Base-by-base conservation (phyloP, 1,140 invertebrate species). In the Bradynema listronoti region DNA sequence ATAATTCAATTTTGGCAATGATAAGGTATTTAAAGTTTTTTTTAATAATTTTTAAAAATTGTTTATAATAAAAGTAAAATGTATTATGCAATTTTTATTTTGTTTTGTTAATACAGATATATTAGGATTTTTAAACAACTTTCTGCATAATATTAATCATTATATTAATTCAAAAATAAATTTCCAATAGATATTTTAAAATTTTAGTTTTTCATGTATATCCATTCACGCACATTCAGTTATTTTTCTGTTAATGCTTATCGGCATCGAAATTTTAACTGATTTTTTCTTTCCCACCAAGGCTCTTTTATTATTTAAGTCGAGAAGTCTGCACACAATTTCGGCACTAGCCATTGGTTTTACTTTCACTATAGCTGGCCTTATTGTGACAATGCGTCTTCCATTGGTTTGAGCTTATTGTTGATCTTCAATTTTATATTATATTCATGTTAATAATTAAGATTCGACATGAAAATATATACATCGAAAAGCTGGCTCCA, bases 191-290 rank as follows among this genome's bases (percentile, higher is more conserved):
- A 11, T 39, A 45, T 45, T 6, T 56, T 57, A 34, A 22, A 1
- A 11, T 24, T 66, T 50, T 33, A 66, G 61, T 33, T 67, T 67
- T 46, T 5, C 68, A 24, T 56, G 52, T 25, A 16, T 67, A 19
- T 50, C 66, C 19, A 22, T 68, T 14, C 68, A 63, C 27, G 41
- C 57, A n/a, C 65, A 67, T 41, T 43, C 27, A 24, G 45, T 41
- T 11, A 47, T 57, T 9, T 52, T 67, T 29, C 27, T 42, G 24
- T 24, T 71, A 6, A 22, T 45, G 45, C 50, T 53, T 16, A 32
- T 63, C 22, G 49, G 33, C 14, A 24, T 65, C 2, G 61, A 63
- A 51, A 42, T 25, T 25, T n/a, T 52, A 16, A 36, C 47, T 7
- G 25, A 45, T 45, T 60, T 30, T 29, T 14, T 64, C n/a, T 62